Base-by-base conservation (phyloP, 2,113 vertebrate species). In the Paratilapia polleni region DNA sequence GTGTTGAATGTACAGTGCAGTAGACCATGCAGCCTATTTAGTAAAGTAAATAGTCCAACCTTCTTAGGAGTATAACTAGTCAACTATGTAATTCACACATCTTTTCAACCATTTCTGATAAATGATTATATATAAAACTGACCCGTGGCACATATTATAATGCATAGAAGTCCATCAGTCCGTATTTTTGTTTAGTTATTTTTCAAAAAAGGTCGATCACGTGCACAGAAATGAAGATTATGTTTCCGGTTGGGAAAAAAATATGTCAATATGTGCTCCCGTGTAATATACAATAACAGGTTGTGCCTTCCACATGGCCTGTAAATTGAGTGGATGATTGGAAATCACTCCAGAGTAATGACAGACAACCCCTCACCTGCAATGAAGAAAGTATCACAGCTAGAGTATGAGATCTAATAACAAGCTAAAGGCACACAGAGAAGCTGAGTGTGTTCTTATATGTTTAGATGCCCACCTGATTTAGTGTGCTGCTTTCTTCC, bases 281-380 rank as follows among this genome's bases (percentile, higher is more conserved):
- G 24, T 78, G 62, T 81, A 83, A 79, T 52, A 56, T 38, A 79
- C 80, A 90, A 85, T 87, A 83, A 83, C 89, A 83, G 26, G 43
- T 52, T 73, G 43, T 73, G 24, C 24, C 75, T 86, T 52, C 54
- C 36, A 38, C 49, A 11, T 77, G 59, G 49, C 41, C 81, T 87
- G 56, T 79, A 86, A 86, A 90, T 66, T 6, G 77, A 89, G 78
- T 83, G 63, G 68, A 78, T 82, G 88, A 85, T 88, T 88, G 74
- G 64, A 80, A 73, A 88, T 91, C 78, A 78, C 78, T 85, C 85
- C 59, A 86, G 70, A 90, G 76, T 70, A 75, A 83, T 82, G 73
- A 43, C 84, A 85, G 88, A 63, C 63, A 82, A 73, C 56, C 76
- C 43, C 63, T 88, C 63, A 80, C 34, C 80, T 83, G 56, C 43